These are phyloP conservation scores for Schizopygopsis pylzovi DNA, from an alignment of 2,797 vertebrate genomes.

Conservation along the genomic window DNA sequence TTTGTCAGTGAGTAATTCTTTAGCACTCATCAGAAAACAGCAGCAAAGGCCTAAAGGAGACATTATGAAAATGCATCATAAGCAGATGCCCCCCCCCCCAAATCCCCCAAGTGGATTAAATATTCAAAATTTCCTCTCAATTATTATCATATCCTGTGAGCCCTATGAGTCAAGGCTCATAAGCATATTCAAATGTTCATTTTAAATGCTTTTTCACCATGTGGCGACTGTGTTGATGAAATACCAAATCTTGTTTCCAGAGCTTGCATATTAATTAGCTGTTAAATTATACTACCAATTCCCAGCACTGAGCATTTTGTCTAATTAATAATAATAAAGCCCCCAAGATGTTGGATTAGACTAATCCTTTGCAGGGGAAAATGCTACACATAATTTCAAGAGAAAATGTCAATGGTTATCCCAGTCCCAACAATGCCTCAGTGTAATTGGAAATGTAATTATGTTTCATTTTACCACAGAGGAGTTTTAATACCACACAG, in stretches of 20 bases:
- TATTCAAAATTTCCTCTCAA: constrained; percentile 58
- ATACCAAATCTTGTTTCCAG: constrained; percentile 67
- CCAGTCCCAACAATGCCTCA: constrained; percentile 58
- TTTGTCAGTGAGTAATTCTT: constrained; percentile 51
- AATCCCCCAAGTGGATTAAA: constrained; percentile 57
- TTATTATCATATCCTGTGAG: constrained; percentile 57
- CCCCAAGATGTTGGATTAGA: constrained; percentile 67
- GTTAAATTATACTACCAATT: constrained; percentile 67
- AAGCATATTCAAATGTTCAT: constrained; percentile 63
- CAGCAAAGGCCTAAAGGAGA: constrained; percentile 56
- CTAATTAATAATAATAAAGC: constrained; percentile 69
- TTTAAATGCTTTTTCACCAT: constrained; percentile 60
- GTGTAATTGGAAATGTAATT: constrained; percentile 66
- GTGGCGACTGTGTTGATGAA: constrained; percentile 62
- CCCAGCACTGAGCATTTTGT: constrained; percentile 68
- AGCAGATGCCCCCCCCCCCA: constrained; percentile 45
- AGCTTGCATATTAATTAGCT: constrained; percentile 69
- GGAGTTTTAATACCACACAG: constrained; percentile 59
- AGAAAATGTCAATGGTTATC: constrained; percentile 70
- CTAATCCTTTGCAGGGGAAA: constrained; percentile 66
- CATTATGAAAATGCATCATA: constrained; percentile 61
- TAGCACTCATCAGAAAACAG: constrained; percentile 40
- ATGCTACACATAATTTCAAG: constrained; percentile 60
- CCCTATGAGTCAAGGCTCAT: constrained; percentile 61
- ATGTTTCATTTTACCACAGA: constrained; percentile 63